Evolutionary conservation across 2,797 vertebrate genomes (phyloP).

Genomic region (Poeciliopsis gracilis): DNA sequence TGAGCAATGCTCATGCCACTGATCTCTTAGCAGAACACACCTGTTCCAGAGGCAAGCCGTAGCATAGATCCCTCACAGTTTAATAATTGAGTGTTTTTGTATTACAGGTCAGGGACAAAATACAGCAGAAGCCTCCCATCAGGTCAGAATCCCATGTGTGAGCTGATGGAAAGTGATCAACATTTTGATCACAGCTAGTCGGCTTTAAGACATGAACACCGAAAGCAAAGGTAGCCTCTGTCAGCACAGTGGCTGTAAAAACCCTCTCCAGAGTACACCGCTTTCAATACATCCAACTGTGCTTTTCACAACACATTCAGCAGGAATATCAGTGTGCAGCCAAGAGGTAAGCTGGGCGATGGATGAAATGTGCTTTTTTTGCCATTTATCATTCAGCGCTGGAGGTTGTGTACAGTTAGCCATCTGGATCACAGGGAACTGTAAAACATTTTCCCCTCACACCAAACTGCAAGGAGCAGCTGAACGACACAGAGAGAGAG

Average conservation of each 20-base stretch:
- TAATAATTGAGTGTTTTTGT: conserved; percentile 26
- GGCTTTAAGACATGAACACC: conserved; percentile 42
- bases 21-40: conserved; percentile 50
- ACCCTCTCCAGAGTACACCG: conserved; percentile 55
- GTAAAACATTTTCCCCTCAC: conserved; percentile 80
- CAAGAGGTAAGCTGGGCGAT: conserved; percentile 74
- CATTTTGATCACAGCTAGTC: conserved; percentile 48
- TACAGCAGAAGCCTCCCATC: conserved; percentile 24
- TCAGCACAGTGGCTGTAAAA: conserved; percentile 46
- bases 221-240: conserved; percentile 54
- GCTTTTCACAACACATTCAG: conserved; percentile 71
- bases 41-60: conserved; percentile 45
- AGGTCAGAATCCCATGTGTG: conserved; percentile 13
- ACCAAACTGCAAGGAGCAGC: conserved; percentile 70
- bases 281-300: conserved; percentile 64
- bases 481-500: conserved; percentile 50
- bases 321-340: conserved; percentile 72
- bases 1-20: conserved; percentile 60
- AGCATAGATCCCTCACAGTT: conserved; percentile 22
- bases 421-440: conserved; percentile 81
- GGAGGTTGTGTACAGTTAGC: conserved; percentile 84
- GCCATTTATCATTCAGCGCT: conserved; percentile 84
- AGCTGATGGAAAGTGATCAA: conserved; percentile 15
- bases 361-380: conserved; percentile 80
- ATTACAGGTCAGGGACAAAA: conserved; percentile 31